Conservation (phyloP, 1,140 invertebrate genomes). For the Trachelipus rathkii region DNA sequence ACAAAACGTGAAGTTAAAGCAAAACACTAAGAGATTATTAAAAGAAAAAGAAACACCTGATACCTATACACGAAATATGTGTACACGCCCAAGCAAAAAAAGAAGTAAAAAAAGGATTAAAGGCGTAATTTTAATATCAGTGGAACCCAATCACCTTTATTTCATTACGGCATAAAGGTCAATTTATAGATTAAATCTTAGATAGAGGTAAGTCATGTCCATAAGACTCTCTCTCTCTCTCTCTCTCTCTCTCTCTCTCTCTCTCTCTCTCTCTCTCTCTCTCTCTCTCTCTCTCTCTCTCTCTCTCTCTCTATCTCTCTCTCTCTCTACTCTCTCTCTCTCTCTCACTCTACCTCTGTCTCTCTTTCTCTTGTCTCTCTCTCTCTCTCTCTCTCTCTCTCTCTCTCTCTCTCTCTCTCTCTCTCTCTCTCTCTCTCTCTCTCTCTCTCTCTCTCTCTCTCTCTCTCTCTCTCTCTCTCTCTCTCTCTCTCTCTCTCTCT, state of each 20-base stretch:
- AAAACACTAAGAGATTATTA: neutral
- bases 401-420: conserved; percentile 1
- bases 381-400: too few relatives aligned
- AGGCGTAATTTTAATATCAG: too few relatives aligned
- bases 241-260: conserved; percentile 10
- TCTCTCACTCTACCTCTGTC: too few relatives aligned
- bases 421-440: conserved; percentile 4
- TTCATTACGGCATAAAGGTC: neutral
- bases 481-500: too few relatives aligned
- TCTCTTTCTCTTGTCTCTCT: too few relatives aligned
- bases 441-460: neutral
- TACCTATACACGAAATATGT: neutral
- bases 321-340: neutral
- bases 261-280: conserved; percentile 16
- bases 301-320: neutral
- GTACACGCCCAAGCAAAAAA: neutral
- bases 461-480: too few relatives aligned
- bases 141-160: neutral
- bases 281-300: neutral
- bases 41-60: neutral
- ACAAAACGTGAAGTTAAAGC: too few relatives aligned
- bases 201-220: neutral
- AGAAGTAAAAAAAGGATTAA: neutral
- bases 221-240: neutral
- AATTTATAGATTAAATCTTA: neutral